Evolutionary conservation across 2,797 vertebrate species (phyloP).

Genomic region (Notoglanidium macrostoma): DNA sequence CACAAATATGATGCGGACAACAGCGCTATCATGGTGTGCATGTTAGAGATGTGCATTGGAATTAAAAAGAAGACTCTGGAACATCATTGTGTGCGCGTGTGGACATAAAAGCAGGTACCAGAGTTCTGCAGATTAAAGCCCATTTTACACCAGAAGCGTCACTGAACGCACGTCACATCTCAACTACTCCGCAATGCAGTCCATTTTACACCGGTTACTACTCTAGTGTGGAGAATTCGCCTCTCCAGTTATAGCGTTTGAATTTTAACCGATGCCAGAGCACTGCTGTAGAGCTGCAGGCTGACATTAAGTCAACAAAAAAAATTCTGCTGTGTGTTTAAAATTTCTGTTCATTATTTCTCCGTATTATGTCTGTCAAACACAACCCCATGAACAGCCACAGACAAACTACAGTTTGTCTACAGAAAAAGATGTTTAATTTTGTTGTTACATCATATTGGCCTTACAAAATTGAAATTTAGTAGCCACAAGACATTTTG

Average conservation of each 20-base stretch:
- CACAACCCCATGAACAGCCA: background rate
- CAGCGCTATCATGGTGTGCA: background rate
- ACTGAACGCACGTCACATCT: background rate
- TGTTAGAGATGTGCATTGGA: background rate
- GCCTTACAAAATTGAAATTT: background rate
- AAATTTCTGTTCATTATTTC: background rate
- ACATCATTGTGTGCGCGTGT: background rate
- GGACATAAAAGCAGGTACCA: background rate
- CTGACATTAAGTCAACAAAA: background rate
- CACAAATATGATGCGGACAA: background rate
- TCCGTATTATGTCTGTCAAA: background rate
- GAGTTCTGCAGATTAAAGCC: background rate
- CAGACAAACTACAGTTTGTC: too few relatives aligned
- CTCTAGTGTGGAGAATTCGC: background rate
- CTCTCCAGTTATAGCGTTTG: background rate
- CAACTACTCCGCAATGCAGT: background rate
- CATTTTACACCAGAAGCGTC: background rate
- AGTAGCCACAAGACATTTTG: constrained; percentile 1
- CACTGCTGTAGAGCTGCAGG: background rate
- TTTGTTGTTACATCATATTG: background rate
- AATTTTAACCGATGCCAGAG: background rate
- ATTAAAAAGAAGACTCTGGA: background rate
- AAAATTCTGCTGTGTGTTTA: background rate
- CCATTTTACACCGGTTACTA: background rate
- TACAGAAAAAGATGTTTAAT: too few relatives aligned